Conservation (phyloP, 1,140 invertebrate genomes). For the Zophobas atratus region DNA sequence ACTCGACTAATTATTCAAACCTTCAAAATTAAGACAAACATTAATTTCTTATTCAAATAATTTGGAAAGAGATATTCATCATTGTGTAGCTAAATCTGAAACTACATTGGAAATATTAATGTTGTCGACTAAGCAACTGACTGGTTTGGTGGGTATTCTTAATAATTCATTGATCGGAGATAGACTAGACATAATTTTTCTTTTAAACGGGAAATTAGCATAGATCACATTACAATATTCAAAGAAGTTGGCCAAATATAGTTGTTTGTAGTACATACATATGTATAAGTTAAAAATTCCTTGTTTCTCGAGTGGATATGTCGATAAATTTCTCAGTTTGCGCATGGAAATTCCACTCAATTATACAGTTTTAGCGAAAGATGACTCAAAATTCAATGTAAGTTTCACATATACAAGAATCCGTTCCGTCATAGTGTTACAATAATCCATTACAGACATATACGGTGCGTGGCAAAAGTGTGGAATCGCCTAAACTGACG, state of each 20-base stretch:
- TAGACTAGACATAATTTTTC: background rate
- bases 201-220: background rate
- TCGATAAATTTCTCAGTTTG: too few relatives aligned
- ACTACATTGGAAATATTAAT: background rate
- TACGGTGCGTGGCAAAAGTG: too few relatives aligned
- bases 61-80: background rate
- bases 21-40: slow-evolving; percentile 2
- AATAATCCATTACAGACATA: too few relatives aligned
- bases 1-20: slow-evolving; percentile 2
- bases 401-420: too few relatives aligned
- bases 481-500: too few relatives aligned
- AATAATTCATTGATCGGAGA: background rate
- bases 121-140: background rate
- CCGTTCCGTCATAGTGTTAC: too few relatives aligned
- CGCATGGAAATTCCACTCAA: too few relatives aligned
- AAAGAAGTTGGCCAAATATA: background rate
- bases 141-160: background rate
- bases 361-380: too few relatives aligned
- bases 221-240: background rate
- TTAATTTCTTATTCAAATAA: slow-evolving; percentile 2
- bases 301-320: too few relatives aligned
- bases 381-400: too few relatives aligned
- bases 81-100: background rate
- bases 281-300: too few relatives aligned
- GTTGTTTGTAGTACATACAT: too few relatives aligned